Evolutionary conservation across 2,113 vertebrate species (phyloP), one percentile per base, ranked within the genome.

Genomic region (Dasyornis broadbenti): DNA sequence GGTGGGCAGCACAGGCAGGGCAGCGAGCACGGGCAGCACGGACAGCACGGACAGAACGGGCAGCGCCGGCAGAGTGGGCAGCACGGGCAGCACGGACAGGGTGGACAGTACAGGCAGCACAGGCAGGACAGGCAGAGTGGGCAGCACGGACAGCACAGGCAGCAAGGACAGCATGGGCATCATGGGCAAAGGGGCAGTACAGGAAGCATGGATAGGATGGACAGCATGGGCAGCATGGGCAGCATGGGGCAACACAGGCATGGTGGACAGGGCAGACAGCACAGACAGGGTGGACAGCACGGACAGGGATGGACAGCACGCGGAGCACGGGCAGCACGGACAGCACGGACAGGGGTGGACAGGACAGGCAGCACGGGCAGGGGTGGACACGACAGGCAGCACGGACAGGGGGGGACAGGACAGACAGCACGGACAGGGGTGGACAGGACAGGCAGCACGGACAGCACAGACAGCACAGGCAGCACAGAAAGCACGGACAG

Each of bases 201-300:
- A 3, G 17, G 2, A 33, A 69, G 65, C 16, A 40, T 6, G 8
- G 68, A 17, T 45, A 68, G 27, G 26, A 15, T 24, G 23, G 50
- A 16, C 52, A 53, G 52, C 3, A 11, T 5, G 6, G 37, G 37
- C 59, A 61, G 59, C 5, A 33, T 24, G 27, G n/a, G 17, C 45
- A 50, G 16, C 2, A 2, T 0, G 2, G 42, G 35, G n/a, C 45
- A 19, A 47, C 1, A 0, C 0, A 4, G 14, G 28, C 57, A 57
- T n/a, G n/a, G 40, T 9, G 16, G 15, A 13, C 70, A 44, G 57
- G 4, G 8, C 17, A 3, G n/a, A 27, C 27, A 47, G 39, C 6
- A 4, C 3, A 5, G 30, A 2, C 27, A 70, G 47, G 2, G 7
- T 3, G 19, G 59, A 26, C 35, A 39, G 35, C 7, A 4, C 3